Conservation (phyloP, 2,797 vertebrate genomes). For the Ispidina picta region DNA sequence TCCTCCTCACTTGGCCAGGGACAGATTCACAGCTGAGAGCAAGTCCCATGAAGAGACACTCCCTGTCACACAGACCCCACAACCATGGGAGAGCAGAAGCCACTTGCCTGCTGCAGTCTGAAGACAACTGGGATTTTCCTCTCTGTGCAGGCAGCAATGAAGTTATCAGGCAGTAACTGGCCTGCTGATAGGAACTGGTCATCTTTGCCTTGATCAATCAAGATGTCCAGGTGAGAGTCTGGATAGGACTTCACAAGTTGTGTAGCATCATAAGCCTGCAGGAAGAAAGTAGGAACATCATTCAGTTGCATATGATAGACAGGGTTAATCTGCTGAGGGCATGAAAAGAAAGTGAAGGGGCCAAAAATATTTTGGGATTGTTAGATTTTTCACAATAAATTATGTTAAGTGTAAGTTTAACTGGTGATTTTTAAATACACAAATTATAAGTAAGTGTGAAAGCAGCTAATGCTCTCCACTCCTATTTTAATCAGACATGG, state of each 20-base stretch:
- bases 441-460: background rate
- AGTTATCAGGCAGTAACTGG: conserved; percentile 93
- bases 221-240: conserved; percentile 87
- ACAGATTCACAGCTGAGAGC: background rate
- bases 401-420: background rate
- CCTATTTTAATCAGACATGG: background rate
- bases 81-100: background rate
- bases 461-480: background rate
- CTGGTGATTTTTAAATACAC: background rate
- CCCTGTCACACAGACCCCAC: background rate
- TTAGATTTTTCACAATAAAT: background rate
- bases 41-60: rapidly evolving
- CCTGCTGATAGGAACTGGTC: conserved; percentile 93
- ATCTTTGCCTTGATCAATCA: conserved; percentile 95
- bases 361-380: background rate
- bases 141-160: conserved; percentile 92
- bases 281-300: background rate
- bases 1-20: background rate
- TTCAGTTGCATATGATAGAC: rapidly evolving
- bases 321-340: background rate
- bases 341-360: background rate
- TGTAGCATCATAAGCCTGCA: conserved; percentile 90
- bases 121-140: conserved; percentile 91
- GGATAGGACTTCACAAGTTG: conserved; percentile 84
- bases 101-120: conserved; percentile 92